These are phyloP conservation scores for Camelus bactrianus DNA, from an alignment of 2,113 vertebrate species.

Conservation along the genomic window DNA sequence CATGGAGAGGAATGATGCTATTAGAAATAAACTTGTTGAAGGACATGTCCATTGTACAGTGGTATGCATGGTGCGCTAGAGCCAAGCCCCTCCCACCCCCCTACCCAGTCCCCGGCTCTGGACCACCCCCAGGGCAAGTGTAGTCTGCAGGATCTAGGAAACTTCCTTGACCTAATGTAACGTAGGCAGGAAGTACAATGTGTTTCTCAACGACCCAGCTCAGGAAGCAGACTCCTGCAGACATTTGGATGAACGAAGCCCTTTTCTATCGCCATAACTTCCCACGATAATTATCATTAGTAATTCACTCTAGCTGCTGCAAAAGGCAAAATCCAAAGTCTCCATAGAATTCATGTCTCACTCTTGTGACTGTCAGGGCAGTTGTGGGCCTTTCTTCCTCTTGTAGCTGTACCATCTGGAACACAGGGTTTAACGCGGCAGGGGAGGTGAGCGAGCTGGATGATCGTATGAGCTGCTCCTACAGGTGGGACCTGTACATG, in stretches of 20 bases:
- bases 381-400: not conserved
- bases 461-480: not conserved
- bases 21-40: not conserved
- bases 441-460: not conserved
- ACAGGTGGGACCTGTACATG: not conserved
- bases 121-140: not conserved
- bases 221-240: not conserved
- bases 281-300: not conserved
- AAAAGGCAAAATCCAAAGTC: not conserved
- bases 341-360: not conserved
- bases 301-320: not conserved
- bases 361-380: not conserved
- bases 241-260: not conserved
- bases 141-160: not conserved
- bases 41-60: not conserved
- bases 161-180: not conserved
- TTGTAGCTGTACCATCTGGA: not conserved
- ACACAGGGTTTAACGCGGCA: not conserved
- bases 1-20: not conserved
- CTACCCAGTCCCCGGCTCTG: not conserved
- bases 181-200: not conserved
- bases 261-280: not conserved
- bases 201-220: not conserved
- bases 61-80: not conserved
- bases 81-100: accelerated